Evolutionary conservation across 2,797 vertebrate genomes (phyloP).

Genomic region (Propithecus deckenii): DNA sequence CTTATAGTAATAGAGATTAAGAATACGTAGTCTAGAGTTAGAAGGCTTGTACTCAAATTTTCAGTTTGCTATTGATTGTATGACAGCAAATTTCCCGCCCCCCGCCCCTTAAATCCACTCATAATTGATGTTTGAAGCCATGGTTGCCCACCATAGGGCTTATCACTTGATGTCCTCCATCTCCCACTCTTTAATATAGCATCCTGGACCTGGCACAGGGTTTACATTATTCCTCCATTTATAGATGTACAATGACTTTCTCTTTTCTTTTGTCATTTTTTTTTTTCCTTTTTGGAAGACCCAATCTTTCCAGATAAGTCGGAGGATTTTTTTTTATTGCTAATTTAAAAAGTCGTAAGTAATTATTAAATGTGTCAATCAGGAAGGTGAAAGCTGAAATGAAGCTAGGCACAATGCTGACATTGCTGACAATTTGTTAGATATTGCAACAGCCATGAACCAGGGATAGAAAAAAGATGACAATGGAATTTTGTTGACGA

Average conservation of each 20-base stretch:
- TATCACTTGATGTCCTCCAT: not conserved
- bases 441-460: not conserved
- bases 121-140: not conserved
- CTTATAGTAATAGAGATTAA: not conserved
- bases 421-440: not conserved
- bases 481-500: not conserved
- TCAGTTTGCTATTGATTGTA: not conserved
- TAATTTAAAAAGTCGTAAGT: not conserved
- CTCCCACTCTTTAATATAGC: fast-evolving
- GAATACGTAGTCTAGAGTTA: not conserved
- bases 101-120: not conserved
- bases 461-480: not conserved
- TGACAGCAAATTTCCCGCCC: too few relatives aligned
- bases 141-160: fast-evolving
- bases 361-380: not conserved
- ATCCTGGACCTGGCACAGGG: not conserved
- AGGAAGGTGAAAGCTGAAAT: not conserved
- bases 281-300: not conserved
- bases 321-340: not conserved
- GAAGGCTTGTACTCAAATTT: not conserved
- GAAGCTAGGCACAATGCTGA: not conserved
- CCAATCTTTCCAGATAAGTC: not conserved
- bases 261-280: too few relatives aligned
- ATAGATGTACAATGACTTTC: not conserved
- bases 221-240: not conserved